Evolutionary conservation across 1,140 invertebrate genomes (phyloP), one percentile per base, ranked within the genome.

Genomic region (Listronotus oregonensis): DNA sequence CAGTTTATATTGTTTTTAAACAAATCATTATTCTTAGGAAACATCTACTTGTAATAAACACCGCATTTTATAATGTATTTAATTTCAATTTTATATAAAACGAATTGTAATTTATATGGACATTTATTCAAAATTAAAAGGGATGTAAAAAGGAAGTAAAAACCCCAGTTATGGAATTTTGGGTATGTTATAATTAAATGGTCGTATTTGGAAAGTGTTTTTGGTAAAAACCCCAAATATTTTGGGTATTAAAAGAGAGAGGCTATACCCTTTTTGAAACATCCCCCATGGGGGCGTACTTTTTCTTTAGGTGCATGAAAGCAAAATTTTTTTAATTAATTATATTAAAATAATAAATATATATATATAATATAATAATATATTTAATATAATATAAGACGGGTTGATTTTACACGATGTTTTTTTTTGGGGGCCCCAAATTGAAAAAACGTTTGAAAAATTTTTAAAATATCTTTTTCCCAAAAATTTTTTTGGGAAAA

Each of bases 111-210:
- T 56, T 64, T 63, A 54, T 63, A 63, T 37, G 49, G 27, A 47
- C 17, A 54, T 54, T 44, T 54, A 64, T 55, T 64, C 62, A 40
- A 64, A n/a, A 54, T 55, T 63, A 64, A 64, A 57, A n/a, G n/a
- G 21, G 27, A 66, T 56, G 62, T 59, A 55, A 55, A 59, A 66
- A 66, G n/a, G 34, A 52, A 66, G 64, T 66, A 66, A 55, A 66
- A 66, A 66, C 64, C 18, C 59, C 55, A 60, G 64, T 66, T 64
- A 55, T 66, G 49, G 55, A 64, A 62, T 54, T 49, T 62, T 62
- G 60, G n/a, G 50, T 62, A 54, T 51, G 50, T 52, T 57, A 58
- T 34, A 47, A 44, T 54, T 62, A 49, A 54, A 49, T 62, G 37
- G 32, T 54, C 60, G 42, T 40, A 17, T 62, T 62, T 62, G 40